Conservation (phyloP, 1,140 invertebrate genomes). For the Lordiphosa mommai region DNA sequence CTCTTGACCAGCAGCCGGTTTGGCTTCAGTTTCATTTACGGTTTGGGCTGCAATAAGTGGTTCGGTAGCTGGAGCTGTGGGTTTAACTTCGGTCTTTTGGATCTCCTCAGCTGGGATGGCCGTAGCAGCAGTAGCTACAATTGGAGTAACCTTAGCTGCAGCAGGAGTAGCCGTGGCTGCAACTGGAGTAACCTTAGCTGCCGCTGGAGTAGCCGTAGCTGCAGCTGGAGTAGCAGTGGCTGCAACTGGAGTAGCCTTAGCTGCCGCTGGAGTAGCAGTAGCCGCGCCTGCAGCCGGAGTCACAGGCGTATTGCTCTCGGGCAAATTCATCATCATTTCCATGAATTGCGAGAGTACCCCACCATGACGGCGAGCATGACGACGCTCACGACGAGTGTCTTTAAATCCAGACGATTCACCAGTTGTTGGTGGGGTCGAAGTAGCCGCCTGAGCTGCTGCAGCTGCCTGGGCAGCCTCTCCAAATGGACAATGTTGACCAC, state of each 20-base stretch:
- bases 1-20: not conserved
- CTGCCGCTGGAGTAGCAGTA: not conserved
- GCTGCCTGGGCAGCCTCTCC: conserved; percentile 14
- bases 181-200: not conserved
- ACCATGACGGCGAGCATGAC: conserved; percentile 43
- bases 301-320: conserved; percentile 38
- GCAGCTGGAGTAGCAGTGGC: conserved; percentile 5
- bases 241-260: conserved; percentile 8
- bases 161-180: not conserved
- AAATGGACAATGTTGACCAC: conserved; percentile 43
- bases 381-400: conserved; percentile 48
- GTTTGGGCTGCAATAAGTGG: conserved; percentile 9
- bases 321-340: conserved; percentile 70
- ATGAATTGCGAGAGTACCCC: conserved; percentile 62
- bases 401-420: conserved; percentile 8
- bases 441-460: conserved; percentile 7
- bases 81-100: conserved; percentile 7
- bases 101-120: conserved; percentile 4
- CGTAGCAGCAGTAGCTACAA: conserved; percentile 9
- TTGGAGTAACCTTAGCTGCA: not conserved
- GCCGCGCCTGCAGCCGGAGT: conserved; percentile 5
- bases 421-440: not conserved
- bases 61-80: not conserved
- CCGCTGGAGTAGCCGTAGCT: not conserved
- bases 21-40: conserved; percentile 5